These are phyloP conservation scores for Salpingus planirostris DNA, from an alignment of 2,888 invertebrate genomes.

Conservation along the genomic window DNA sequence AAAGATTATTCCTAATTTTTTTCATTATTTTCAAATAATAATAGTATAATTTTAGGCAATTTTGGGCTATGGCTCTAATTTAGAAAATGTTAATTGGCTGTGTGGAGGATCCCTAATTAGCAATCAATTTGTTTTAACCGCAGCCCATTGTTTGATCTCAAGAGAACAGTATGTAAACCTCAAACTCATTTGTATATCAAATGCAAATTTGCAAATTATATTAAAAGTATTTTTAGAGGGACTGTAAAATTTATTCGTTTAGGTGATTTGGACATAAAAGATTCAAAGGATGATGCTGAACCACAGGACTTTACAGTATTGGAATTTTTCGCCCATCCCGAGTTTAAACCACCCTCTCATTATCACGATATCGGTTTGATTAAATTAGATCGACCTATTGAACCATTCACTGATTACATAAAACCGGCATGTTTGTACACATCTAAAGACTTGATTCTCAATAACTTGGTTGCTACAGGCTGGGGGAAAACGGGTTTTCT, in stretches of 20 bases:
- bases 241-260: conserved; percentile 11
- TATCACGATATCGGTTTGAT: conserved; percentile 44
- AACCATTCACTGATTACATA: conserved; percentile 8
- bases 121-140: conserved; percentile 53
- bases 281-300: conserved; percentile 29
- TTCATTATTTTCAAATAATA: background rate
- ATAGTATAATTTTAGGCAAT: background rate
- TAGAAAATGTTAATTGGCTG: conserved; percentile 40
- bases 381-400: conserved; percentile 27
- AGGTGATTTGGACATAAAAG: conserved; percentile 13
- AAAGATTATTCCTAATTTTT: background rate
- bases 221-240: conserved; percentile 26
- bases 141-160: conserved; percentile 51
- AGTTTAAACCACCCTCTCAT: conserved; percentile 29
- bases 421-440: conserved; percentile 39
- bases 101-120: conserved; percentile 64
- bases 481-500: conserved; percentile 35
- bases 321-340: conserved; percentile 31
- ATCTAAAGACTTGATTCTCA: conserved; percentile 1
- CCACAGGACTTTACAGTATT: conserved; percentile 27
- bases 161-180: too few relatives aligned
- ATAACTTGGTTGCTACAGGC: conserved; percentile 35
- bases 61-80: background rate
- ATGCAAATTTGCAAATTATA: conserved; percentile 55
- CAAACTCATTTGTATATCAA: too few relatives aligned